Conservation (phyloP, 1,140 invertebrate species). For the Telenomus remus region DNA sequence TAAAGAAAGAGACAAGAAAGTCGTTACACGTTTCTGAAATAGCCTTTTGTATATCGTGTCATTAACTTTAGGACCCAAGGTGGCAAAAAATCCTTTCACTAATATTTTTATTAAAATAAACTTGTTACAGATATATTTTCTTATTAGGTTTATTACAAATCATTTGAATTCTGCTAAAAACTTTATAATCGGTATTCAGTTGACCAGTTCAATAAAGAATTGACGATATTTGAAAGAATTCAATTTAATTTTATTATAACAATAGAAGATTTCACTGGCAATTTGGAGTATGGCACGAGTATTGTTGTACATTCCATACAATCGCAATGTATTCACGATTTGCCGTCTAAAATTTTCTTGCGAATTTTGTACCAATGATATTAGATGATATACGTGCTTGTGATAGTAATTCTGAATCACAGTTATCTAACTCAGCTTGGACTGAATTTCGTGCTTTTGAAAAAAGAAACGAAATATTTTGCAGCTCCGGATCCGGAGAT, state of each 20-base stretch:
- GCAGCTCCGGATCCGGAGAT: no score
- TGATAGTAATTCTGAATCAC: slow-evolving; percentile 39
- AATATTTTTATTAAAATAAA: no score
- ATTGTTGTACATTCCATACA: slow-evolving; percentile 27
- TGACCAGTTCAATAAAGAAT: no score
- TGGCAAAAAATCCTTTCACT: slow-evolving; percentile 9
- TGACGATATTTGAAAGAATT: background rate
- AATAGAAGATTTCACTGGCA: background rate
- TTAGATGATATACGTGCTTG: slow-evolving; percentile 45
- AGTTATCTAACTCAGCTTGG: slow-evolving; percentile 32
- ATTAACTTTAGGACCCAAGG: slow-evolving; percentile 7
- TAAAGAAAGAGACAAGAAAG: slow-evolving; percentile 35
- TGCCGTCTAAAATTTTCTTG: slow-evolving; percentile 27
- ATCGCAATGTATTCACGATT: slow-evolving; percentile 12
- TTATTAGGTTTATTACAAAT: no score
- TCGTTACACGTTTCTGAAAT: slow-evolving; percentile 34
- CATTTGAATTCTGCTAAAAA: no score
- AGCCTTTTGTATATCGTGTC: slow-evolving; percentile 27
- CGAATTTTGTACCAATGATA: slow-evolving; percentile 39
- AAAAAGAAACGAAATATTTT: background rate
- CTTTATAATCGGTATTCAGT: background rate
- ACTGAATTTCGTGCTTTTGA: slow-evolving; percentile 14
- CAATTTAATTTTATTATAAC: background rate
- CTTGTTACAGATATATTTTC: no score
- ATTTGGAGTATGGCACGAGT: background rate